These are phyloP conservation scores for Chaetodon trifasciatus DNA, from an alignment of 2,797 vertebrate genomes.

Conservation along the genomic window DNA sequence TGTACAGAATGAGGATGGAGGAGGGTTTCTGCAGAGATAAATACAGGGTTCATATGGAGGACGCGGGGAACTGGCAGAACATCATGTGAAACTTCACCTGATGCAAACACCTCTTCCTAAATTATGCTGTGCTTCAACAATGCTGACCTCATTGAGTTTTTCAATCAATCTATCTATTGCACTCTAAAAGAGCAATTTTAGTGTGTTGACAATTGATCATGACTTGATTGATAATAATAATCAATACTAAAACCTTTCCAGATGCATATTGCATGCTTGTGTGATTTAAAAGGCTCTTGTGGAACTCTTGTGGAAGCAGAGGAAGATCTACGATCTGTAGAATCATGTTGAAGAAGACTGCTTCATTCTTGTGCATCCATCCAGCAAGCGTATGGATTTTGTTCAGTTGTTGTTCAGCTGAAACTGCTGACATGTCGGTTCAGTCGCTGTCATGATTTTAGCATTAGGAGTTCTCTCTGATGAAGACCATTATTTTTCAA, in stretches of 20 bases:
- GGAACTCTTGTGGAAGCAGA: neutral
- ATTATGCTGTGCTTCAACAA: conserved; percentile 28
- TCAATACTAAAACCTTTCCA: neutral
- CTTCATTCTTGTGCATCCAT: too few species aligned
- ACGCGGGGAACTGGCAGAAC: conserved; percentile 58
- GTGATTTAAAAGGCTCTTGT: neutral
- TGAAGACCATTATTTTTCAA: too few species aligned
- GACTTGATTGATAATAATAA: neutral
- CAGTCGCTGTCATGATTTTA: neutral
- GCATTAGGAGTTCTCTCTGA: neutral
- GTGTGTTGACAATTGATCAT: neutral
- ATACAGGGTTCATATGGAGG: conserved; percentile 79
- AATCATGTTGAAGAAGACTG: too few species aligned
- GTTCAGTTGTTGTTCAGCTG: neutral
- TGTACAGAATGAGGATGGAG: conserved; percentile 72
- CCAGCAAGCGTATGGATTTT: neutral
- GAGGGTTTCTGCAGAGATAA: conserved; percentile 74
- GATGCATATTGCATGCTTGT: neutral
- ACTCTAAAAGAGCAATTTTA: neutral
- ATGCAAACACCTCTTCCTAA: conserved; percentile 42
- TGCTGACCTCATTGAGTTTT: neutral
- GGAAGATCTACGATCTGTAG: too few species aligned
- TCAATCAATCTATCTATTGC: neutral
- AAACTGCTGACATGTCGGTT: neutral
- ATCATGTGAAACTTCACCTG: conserved; percentile 27